Evolutionary conservation across 2,888 invertebrate genomes (phyloP), one percentile per base, ranked within the genome.

Genomic region (Furcula furcula): DNA sequence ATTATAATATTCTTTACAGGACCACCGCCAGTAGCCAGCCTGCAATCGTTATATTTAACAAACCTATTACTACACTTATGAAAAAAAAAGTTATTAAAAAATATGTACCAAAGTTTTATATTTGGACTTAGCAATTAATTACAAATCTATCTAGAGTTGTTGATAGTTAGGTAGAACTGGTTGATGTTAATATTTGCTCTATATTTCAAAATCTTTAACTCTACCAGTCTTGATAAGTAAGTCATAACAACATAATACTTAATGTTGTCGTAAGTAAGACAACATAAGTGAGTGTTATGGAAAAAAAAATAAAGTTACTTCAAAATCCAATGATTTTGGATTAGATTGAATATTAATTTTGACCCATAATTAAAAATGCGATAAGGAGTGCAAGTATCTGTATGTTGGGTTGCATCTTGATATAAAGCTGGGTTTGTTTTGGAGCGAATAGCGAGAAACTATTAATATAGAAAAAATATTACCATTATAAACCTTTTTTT

Each of bases 81-180:
- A 52, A 55, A 44, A 32, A 42, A 48, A 29, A 28, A 29, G 29
- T 41, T 38, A 28, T 41, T 49, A 44, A 40, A 40, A 36, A 48
- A 43, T 48, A 60, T 65, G 62, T 70, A 71, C 74, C 74, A 75
- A 75, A 74, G 72, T 65, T 64, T 56, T 43, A 48, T 55, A 60
- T 61, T 65, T 70, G 74, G 69, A 69, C 55, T 62, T 58, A 61
- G 53, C 55, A 51, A 43, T 53, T 48, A 55, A 28, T 27, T 15
- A 31, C 3, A 43, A 36, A 38, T 7, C 40, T 51, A 48, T 48
- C 35, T 55, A 40, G 52, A 47, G 35, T 36, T 43, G 41, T 46
- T 50, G 29, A 21, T 54, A 54, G 51, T 14, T 56, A 56, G 51
- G 41, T 42, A 45, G 39, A 41, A 20, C 21, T 51, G 46, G 41